Base-by-base conservation (phyloP, 2,888 invertebrate genomes). In the Salpingus planirostris region DNA sequence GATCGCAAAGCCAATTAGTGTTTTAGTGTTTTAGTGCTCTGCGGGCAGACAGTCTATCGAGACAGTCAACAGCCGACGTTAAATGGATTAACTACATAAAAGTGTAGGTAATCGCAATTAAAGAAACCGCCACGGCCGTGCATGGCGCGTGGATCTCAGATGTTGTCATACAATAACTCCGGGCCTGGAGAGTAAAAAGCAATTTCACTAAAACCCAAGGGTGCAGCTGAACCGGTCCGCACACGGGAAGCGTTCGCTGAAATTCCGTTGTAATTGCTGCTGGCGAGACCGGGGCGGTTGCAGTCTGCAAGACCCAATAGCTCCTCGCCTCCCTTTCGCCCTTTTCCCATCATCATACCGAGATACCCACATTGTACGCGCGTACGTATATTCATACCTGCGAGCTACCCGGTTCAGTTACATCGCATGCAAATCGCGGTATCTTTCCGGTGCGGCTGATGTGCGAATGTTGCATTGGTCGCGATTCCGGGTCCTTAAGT, bases 71-170 rank as follows among this genome's bases (percentile, higher is more conserved):
- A 47, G 45, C 31, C 36, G 46, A 42, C 49, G 49, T 46, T 50
- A 59, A 61, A 57, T 57, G 57, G 55, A 61, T 61, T 60, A 60
- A 47, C 46, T 42, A 50, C 53, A 55, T 57, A 57, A 59, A 59
- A 60, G 54, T 56, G 56, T 55, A 51, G 45, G 54, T 57, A 55
- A 57, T 55, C 52, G 55, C 54, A 59, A 60, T 60, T 59, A 58
- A 58, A 54, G 57, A 50, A 37, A 40, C 42, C 27, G 27, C 41
- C n/a, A n/a, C n/a, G n/a, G n/a, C n/a, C n/a, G n/a, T n/a, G n/a
- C n/a, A n/a, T n/a, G 48, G 46, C 46, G 47, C 49, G 51, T 48
- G 48, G 47, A 49, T 49, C 50, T 51, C 45, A 47, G 47, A 50
- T 50, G 47, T 43, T 54, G 52, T 53, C 55, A 50, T 53, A 54